Evolutionary conservation across 2,113 vertebrate genomes (phyloP).

Genomic region (Tragelaphus scriptus): DNA sequence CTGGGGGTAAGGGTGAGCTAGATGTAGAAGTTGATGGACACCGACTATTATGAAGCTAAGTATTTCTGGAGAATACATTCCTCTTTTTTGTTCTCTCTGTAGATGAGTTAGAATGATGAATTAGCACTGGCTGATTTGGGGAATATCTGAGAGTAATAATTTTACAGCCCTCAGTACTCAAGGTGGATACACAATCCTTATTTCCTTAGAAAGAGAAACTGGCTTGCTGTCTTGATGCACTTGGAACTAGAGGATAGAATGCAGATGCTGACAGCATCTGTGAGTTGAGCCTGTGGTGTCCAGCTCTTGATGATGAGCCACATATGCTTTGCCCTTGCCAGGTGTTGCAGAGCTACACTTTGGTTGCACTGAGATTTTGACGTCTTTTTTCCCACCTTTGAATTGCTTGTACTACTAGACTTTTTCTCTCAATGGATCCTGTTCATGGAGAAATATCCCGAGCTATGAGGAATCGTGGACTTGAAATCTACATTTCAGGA

Average conservation of each 20-base stretch:
- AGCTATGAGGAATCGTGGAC: conserved; percentile 97
- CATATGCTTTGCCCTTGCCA: not conserved
- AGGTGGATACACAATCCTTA: not conserved
- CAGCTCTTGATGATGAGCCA: not conserved
- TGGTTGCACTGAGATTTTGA: not conserved
- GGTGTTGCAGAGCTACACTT: not conserved
- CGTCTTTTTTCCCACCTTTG: not conserved
- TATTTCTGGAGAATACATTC: not conserved
- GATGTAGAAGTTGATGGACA: not conserved
- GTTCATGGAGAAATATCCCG: conserved; percentile 95
- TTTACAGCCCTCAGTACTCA: not conserved
- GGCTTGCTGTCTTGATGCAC: not conserved
- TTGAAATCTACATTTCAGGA: conserved; percentile 93
- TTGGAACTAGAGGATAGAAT: not conserved
- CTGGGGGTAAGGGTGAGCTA: not conserved
- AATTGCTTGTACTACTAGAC: conserved; percentile 77
- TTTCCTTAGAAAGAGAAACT: not conserved
- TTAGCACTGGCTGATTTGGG: not conserved
- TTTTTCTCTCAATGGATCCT: conserved; percentile 98
- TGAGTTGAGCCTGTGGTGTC: not conserved
- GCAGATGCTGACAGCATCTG: not conserved
- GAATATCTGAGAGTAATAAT: not conserved
- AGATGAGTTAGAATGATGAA: not conserved
- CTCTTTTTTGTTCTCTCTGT: not conserved
- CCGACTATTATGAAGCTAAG: not conserved